Conservation (phyloP, 2,888 invertebrate species). For the Athetis lepigone region DNA sequence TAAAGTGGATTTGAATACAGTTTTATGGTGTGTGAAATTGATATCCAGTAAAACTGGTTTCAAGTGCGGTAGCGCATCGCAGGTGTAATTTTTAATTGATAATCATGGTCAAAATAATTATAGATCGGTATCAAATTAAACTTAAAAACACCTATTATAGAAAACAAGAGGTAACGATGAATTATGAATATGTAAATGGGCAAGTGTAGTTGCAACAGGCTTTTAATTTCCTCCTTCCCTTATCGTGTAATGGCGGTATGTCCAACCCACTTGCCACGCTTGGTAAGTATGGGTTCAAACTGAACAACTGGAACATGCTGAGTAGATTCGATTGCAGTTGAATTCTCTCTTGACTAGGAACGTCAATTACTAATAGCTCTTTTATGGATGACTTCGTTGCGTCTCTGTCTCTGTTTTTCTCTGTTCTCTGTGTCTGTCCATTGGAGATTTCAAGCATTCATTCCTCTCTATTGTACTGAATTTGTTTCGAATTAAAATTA, state of each 20-base stretch:
- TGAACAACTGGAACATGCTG: background rate
- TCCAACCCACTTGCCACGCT: background rate
- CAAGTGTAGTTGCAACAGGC: background rate
- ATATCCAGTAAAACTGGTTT: constrained; percentile 26
- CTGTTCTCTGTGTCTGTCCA: too few relatives aligned
- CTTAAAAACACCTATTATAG: background rate
- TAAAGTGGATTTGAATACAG: constrained; percentile 13
- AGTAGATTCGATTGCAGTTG: background rate
- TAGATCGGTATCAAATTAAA: constrained; percentile 12
- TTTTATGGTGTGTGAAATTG: constrained; percentile 51
- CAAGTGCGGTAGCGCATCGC: constrained; percentile 21
- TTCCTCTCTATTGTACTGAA: too few relatives aligned
- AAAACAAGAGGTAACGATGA: background rate
- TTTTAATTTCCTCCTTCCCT: background rate
- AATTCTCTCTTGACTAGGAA: too few relatives aligned
- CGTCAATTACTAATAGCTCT: too few relatives aligned
- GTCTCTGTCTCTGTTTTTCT: too few relatives aligned
- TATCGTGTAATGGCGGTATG: background rate
- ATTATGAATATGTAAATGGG: constrained; percentile 16
- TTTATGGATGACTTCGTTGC: too few relatives aligned
- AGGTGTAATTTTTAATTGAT: constrained; percentile 13
- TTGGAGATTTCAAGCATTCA: too few relatives aligned
- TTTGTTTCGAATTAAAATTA: too few relatives aligned
- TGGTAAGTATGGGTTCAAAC: too few relatives aligned
- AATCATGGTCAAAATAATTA: constrained; percentile 6